Evolutionary conservation across 2,797 vertebrate genomes (phyloP).

Genomic region (Moxostoma hubbsi): DNA sequence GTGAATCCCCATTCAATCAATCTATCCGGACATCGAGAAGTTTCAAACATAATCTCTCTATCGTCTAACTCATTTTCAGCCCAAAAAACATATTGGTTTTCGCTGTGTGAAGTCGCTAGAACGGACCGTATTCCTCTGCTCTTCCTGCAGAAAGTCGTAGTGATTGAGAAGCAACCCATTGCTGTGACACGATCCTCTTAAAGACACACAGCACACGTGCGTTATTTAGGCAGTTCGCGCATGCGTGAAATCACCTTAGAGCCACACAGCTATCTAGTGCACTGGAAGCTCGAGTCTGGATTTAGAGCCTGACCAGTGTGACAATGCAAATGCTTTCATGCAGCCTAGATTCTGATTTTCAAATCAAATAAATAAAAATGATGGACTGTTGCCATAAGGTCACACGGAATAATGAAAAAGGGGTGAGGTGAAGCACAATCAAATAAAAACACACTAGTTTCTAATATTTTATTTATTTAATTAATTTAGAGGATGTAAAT

Average conservation of each 20-base stretch:
- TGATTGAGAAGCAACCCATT: conserved; percentile 28
- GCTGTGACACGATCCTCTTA: conserved; percentile 26
- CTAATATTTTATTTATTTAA: too few relatives aligned
- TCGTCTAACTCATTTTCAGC: conserved; percentile 63
- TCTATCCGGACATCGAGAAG: conserved; percentile 29
- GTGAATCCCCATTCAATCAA: not conserved
- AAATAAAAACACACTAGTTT: too few relatives aligned
- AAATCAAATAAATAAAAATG: too few relatives aligned
- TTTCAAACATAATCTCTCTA: conserved; percentile 37
- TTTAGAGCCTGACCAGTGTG: too few relatives aligned
- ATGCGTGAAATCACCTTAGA: conserved; percentile 52
- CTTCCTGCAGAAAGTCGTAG: not conserved
- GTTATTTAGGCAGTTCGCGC: conserved; percentile 33
- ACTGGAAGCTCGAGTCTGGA: conserved; percentile 29
- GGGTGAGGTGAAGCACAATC: too few relatives aligned
- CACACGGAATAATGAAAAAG: too few relatives aligned
- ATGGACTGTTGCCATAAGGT: too few relatives aligned
- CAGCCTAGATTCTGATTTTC: too few relatives aligned
- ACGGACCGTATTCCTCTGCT: not conserved
- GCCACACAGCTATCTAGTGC: too few relatives aligned
- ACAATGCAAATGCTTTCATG: too few relatives aligned
- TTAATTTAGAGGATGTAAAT: too few relatives aligned
- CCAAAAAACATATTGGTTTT: not conserved
- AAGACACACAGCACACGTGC: conserved; percentile 48
- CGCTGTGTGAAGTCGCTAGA: not conserved